Conservation (phyloP, 2,797 vertebrate genomes). For the Coreius guichenoti region DNA sequence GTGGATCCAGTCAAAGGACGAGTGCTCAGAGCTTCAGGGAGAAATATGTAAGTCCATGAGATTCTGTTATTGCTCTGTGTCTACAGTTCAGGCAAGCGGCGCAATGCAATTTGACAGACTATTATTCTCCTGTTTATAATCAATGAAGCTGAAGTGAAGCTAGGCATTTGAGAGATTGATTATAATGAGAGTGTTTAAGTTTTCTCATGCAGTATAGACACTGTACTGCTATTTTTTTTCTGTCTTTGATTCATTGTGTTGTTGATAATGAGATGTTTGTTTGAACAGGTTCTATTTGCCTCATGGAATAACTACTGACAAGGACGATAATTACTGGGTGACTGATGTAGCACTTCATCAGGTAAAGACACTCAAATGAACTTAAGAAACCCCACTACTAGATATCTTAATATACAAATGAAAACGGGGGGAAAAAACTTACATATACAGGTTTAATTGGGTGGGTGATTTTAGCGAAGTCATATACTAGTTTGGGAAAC, state of each 20-base stretch:
- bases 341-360: slow-evolving; percentile 98
- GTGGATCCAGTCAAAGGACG: slow-evolving; percentile 83
- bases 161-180: background rate
- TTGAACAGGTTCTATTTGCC: slow-evolving; percentile 92
- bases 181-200: background rate
- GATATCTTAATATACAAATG: background rate
- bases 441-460: background rate
- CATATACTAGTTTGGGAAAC: background rate
- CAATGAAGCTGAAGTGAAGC: background rate
- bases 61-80: background rate
- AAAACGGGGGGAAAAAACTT: background rate
- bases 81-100: background rate
- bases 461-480: background rate
- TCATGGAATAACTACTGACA: slow-evolving; percentile 92
- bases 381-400: background rate
- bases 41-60: slow-evolving; percentile 83
- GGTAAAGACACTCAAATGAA: slow-evolving; percentile 73
- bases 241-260: background rate
- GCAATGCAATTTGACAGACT: background rate
- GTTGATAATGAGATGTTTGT: background rate
- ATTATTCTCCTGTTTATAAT: background rate
- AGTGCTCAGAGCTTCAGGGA: slow-evolving; percentile 86
- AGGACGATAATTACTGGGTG: slow-evolving; percentile 92
- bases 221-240: background rate
- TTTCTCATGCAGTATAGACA: background rate